Evolutionary conservation across 92 coral and sea anemone species (phyloP).

Genomic region (Parazoanthus darwini): DNA sequence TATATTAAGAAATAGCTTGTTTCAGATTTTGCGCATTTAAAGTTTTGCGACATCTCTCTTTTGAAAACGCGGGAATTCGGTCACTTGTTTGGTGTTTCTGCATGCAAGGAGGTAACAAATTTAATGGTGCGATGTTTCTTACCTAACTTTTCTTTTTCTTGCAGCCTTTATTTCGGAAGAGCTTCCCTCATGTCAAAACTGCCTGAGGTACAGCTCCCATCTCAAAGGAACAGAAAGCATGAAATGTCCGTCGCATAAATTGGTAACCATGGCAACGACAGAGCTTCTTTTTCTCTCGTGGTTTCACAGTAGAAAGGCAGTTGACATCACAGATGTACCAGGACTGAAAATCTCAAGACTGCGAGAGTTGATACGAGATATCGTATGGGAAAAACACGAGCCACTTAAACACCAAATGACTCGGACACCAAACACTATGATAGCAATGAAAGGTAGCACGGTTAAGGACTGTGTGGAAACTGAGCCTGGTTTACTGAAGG

Average conservation of each 20-base stretch:
- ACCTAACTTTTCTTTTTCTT: background rate
- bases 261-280: background rate
- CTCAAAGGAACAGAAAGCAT: background rate
- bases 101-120: no score
- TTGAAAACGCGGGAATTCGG: no score
- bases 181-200: background rate
- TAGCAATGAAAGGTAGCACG: background rate
- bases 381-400: background rate
- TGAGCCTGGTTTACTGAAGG: background rate
- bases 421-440: background rate
- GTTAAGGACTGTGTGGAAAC: background rate
- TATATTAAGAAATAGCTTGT: no score
- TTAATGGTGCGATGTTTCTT: background rate
- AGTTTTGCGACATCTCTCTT: no score
- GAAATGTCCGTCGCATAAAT: background rate
- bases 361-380: constrained; percentile 2
- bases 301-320: constrained; percentile 17
- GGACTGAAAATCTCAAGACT: constrained; percentile 19
- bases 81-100: no score
- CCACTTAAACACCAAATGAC: background rate
- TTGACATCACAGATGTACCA: constrained; percentile 1
- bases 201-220: background rate
- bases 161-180: constrained; percentile 14
- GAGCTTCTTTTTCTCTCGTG: constrained; percentile 29
- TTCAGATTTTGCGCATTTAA: no score